A percentile compares a stretch with the other conserved stretches of the same genome.
These are phyloP conservation scores for Zaprionus ghesquierei DNA, from an alignment of 1,140 invertebrate genomes.

Conservation along the genomic window DNA sequence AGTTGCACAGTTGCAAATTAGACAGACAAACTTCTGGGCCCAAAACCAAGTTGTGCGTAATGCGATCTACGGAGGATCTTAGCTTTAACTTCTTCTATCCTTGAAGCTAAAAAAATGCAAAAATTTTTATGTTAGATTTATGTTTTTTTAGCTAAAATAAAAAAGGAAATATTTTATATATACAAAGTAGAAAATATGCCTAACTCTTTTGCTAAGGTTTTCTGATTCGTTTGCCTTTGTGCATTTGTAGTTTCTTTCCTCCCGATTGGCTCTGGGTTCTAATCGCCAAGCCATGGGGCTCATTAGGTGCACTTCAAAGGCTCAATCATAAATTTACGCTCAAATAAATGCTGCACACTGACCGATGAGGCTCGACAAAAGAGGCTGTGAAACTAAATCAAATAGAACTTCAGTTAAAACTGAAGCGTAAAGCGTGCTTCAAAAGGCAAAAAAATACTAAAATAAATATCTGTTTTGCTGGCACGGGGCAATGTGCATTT, in stretches of 20 bases:
- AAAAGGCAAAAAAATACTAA: constrained; percentile 55
- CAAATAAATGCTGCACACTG: constrained; percentile 61
- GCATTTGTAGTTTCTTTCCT: no score
- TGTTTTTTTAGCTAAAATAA: no score
- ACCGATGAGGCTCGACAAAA: constrained; percentile 49
- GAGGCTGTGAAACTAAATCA: constrained; percentile 60
- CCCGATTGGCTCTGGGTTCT: not conserved
- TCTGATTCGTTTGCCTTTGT: no score
- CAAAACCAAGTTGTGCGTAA: constrained; percentile 13
- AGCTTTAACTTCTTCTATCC: not conserved
- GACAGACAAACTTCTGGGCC: constrained; percentile 2
- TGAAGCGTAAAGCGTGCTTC: constrained; percentile 59
- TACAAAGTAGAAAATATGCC: no score
- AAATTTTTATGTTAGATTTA: no score
- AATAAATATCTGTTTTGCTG: constrained; percentile 71
- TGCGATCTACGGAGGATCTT: not conserved
- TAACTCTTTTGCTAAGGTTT: no score
- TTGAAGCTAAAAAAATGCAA: no score
- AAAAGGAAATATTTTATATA: no score
- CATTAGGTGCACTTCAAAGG: constrained; percentile 31
- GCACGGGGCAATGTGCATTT: constrained; percentile 7
- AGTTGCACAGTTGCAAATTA: constrained; percentile 27
- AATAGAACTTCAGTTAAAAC: constrained; percentile 62
- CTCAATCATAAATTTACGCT: constrained; percentile 57
- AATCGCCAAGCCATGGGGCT: not conserved